These are phyloP conservation scores for Penaeus chinensis DNA, from an alignment of 1,140 invertebrate species.

Conservation along the genomic window DNA sequence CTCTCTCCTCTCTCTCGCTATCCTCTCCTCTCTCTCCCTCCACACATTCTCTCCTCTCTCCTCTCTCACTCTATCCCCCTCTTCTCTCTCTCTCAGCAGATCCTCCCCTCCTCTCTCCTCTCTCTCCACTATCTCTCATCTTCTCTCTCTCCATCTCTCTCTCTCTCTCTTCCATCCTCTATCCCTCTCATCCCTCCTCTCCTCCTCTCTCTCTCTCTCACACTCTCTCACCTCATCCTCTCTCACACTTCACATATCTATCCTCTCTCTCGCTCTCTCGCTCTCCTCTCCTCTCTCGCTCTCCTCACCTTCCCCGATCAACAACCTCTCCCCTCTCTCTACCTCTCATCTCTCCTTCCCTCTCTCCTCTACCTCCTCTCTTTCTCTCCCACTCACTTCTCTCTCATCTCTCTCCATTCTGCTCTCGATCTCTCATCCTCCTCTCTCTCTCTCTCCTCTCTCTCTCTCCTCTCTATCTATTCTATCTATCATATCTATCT, in stretches of 20 bases:
- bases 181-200: constrained; percentile 22
- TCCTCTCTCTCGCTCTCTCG: no score
- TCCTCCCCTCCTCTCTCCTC: background rate
- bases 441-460: background rate
- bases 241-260: no score
- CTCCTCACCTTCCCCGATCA: background rate
- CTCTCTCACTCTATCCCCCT: background rate
- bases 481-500: background rate
- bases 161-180: constrained; percentile 23
- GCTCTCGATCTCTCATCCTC: background rate
- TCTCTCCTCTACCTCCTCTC: background rate
- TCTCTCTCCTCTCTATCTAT: constrained; percentile 5
- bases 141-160: constrained; percentile 11
- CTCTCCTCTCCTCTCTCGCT: background rate
- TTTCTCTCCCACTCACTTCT: background rate
- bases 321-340: background rate
- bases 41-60: background rate
- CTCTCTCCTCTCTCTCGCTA: background rate
- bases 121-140: background rate
- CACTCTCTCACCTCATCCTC: background rate
- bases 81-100: background rate
- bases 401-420: background rate
- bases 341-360: background rate
- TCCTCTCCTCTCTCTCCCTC: background rate
- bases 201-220: constrained; percentile 21